Conservation (phyloP, 2,113 vertebrate genomes). For the Ailurus styani region DNA sequence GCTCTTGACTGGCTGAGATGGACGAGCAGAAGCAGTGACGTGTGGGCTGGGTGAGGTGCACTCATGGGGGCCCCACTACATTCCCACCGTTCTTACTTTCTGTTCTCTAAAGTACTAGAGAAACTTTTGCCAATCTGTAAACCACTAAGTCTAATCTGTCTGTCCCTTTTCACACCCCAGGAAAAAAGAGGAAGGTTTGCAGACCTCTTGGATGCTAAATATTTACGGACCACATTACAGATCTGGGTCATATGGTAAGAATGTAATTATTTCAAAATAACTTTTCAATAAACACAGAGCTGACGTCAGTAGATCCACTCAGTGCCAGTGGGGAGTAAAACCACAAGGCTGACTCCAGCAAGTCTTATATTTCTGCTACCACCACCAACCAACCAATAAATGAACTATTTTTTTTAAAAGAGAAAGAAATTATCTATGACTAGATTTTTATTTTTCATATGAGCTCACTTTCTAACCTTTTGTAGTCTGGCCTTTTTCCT, state of each 20-base stretch:
- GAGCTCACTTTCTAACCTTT: background rate
- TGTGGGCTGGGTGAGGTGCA: background rate
- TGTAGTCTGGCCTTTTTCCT: background rate
- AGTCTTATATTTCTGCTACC: background rate
- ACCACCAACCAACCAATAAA: background rate
- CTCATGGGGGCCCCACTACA: rapidly evolving
- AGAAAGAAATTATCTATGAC: background rate
- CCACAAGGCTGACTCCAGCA: background rate
- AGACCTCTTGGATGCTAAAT: slow-evolving; percentile 85
- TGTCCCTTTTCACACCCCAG: slow-evolving; percentile 72
- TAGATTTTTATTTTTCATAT: background rate
- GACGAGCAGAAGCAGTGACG: background rate
- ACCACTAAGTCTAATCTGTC: background rate
- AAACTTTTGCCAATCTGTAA: background rate
- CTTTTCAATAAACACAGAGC: background rate
- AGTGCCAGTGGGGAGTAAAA: background rate
- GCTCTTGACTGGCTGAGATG: background rate
- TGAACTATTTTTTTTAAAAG: background rate
- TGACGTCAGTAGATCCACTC: background rate
- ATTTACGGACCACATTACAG: slow-evolving; percentile 89
- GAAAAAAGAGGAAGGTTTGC: slow-evolving; percentile 86
- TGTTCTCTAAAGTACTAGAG: background rate
- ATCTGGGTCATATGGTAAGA: slow-evolving; percentile 95
- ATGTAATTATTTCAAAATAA: background rate
- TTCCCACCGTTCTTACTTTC: background rate